Evolutionary conservation across 2,888 invertebrate species (phyloP), one percentile per base, ranked within the genome.

Genomic region (Phalera bucephala): DNA sequence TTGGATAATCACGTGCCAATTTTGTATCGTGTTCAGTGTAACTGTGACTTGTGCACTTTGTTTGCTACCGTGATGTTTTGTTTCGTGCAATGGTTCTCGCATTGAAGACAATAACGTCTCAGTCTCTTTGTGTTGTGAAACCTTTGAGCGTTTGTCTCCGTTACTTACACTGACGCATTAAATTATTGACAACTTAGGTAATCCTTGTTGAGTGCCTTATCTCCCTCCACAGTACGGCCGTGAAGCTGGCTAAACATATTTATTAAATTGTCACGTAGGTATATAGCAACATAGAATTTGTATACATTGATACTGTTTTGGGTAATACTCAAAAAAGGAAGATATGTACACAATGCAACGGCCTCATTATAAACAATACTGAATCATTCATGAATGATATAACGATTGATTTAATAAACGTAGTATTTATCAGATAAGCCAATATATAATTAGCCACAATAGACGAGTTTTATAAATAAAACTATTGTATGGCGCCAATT

Each of bases 61-160:
- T 76, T 69, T 64, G 69, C 77, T 56, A 54, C 60, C 64, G 64
- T 66, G 49, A 64, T 71, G 68, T 66, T 73, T 61, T 60, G 60
- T 66, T 70, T 59, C 57, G 59, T 64, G 55, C 56, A 45, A 51
- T 52, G 51, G 50, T 56, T 41, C 49, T 58, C 46, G 40, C 36
- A 50, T 47, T 38, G 44, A 53, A 62, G 52, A 72, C 69, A 72
- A 74, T 68, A 71, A 64, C 53, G 57, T 64, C 69, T 53, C 61
- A 47, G 59, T 67, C 75, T 73, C 86, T 84, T 84, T 87, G 86
- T 87, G 78, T 70, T 64, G 65, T 69, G 66, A 66, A 65, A 71
- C 61, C 58, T 45, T 44, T 56, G 56, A 59, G 52, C 56, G 52
- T 63, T 68, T 64, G 54, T 64, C 65, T 70, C 60, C 61, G 57